Conservation (phyloP, 2,113 vertebrate genomes). For the Regulus satrapa region DNA sequence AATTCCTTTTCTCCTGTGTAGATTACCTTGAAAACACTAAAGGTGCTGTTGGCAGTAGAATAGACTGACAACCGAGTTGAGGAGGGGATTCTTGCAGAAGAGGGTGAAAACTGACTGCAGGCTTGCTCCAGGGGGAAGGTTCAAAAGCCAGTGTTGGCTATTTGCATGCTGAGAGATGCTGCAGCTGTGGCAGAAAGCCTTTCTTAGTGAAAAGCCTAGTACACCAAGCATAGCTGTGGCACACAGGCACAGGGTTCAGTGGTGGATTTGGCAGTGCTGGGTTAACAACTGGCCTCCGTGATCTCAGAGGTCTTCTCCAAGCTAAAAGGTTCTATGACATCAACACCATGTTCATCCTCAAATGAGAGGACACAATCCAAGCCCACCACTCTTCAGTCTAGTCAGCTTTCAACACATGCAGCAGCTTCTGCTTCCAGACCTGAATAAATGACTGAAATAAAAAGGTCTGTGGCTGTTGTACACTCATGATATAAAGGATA, state of each 20-base stretch:
- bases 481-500: neutral
- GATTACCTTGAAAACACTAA: neutral
- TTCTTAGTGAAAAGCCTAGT: neutral
- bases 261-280: neutral
- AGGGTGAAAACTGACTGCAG: neutral
- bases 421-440: neutral
- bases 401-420: neutral
- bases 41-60: neutral
- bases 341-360: neutral
- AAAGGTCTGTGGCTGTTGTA: neutral
- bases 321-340: neutral
- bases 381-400: neutral
- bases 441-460: neutral
- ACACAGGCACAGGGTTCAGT: too few species aligned
- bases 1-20: neutral
- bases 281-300: neutral
- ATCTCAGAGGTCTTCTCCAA: neutral
- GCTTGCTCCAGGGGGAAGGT: neutral
- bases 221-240: neutral
- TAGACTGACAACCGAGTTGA: neutral
- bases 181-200: neutral
- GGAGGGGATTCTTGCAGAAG: neutral
- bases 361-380: neutral
- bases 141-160: neutral
- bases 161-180: neutral